phyloP scores from a whole-genome alignment of 2,797 vertebrate species.

The Podarcis lilfordi region DNA sequence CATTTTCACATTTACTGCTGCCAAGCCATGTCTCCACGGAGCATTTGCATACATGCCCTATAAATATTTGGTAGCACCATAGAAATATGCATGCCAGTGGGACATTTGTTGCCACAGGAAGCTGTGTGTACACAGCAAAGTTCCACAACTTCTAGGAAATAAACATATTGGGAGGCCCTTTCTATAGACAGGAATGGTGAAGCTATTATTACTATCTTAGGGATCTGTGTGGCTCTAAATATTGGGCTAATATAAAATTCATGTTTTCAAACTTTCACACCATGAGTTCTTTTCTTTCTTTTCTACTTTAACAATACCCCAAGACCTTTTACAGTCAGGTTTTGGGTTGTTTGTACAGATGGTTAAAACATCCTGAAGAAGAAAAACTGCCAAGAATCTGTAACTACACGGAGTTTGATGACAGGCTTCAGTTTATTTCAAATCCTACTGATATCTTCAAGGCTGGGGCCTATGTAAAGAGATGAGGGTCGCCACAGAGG shows the following conservation, averaged over 20 bases:
- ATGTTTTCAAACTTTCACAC: neutral
- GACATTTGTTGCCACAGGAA: neutral
- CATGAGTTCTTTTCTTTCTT: neutral
- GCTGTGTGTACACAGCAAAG: neutral
- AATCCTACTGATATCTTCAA: slow-evolving; percentile 1
- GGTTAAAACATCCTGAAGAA: slow-evolving; percentile 15
- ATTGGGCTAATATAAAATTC: neutral
- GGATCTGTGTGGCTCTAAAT: neutral
- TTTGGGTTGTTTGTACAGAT: slow-evolving; percentile 8
- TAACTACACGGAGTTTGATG: slow-evolving; percentile 12
- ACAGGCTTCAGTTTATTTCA: neutral
- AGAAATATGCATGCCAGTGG: no score
- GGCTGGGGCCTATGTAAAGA: neutral
- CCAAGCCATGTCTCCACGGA: neutral
- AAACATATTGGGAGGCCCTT: neutral
- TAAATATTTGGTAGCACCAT: neutral
- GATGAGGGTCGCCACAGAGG: slow-evolving; percentile 24
- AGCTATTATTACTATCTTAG: neutral
- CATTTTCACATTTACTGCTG: neutral
- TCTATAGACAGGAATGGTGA: neutral
- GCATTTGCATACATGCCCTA: neutral
- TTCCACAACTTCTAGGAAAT: neutral
- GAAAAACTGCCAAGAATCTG: slow-evolving; percentile 4
- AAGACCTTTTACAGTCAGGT: neutral
- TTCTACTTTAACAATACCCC: slow-evolving; percentile 14